These are phyloP conservation scores for Drosophila engyochracea DNA, from an alignment of 2,888 invertebrate genomes.

Conservation along the genomic window DNA sequence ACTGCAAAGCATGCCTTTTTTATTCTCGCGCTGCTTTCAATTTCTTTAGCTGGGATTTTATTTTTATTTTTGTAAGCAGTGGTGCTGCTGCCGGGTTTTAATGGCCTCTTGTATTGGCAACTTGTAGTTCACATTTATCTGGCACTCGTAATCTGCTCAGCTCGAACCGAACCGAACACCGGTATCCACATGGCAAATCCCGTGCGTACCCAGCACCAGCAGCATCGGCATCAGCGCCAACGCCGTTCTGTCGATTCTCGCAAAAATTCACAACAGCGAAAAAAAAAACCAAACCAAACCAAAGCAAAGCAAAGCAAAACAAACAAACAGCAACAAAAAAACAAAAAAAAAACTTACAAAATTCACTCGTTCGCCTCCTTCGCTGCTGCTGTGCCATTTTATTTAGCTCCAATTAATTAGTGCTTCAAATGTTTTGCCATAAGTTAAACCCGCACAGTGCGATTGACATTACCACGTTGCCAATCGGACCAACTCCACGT, in stretches of 20 bases:
- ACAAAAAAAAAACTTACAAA: conserved; percentile 10
- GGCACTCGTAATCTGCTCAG: conserved; percentile 78
- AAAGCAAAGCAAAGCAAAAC: background rate
- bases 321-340: conserved; percentile 19
- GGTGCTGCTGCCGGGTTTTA: conserved; percentile 73
- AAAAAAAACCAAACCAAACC: background rate
- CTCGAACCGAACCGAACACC: conserved; percentile 23
- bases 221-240: conserved; percentile 51
- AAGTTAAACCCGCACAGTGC: conserved; percentile 83
- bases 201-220: conserved; percentile 60
- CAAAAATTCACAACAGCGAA: conserved; percentile 32
- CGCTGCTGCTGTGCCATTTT: conserved; percentile 81
- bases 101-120: conserved; percentile 82
- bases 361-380: conserved; percentile 45
- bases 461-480: conserved; percentile 78
- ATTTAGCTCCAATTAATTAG: conserved; percentile 86
- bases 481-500: conserved; percentile 58
- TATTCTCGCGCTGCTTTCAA: conserved; percentile 66
- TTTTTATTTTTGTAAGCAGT: conserved; percentile 43
- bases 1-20: conserved; percentile 43
- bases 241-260: conserved; percentile 44
- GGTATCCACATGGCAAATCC: conserved; percentile 55
- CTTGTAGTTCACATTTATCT: conserved; percentile 83
- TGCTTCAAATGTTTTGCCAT: conserved; percentile 85
- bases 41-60: conserved; percentile 50